Evolutionary conservation across 1,140 invertebrate genomes (phyloP).

Genomic region (Drosophila elegans): DNA sequence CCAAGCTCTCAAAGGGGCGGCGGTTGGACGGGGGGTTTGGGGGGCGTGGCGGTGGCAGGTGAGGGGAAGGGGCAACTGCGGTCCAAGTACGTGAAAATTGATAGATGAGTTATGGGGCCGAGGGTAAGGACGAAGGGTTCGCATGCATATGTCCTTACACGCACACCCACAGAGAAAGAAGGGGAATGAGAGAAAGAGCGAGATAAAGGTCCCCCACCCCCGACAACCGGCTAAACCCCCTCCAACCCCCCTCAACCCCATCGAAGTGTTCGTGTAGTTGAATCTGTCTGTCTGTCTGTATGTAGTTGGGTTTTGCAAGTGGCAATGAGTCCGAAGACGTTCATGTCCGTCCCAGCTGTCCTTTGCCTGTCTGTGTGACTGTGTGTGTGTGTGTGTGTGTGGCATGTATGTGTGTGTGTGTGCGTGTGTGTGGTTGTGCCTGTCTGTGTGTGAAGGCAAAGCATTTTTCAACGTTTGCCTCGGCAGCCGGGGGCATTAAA

Average conservation of each 20-base stretch:
- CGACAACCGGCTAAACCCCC: not conserved
- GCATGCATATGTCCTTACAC: conserved; percentile 75
- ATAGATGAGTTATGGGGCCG: conserved; percentile 83
- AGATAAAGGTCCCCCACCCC: conserved; percentile 19
- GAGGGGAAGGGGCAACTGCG: conserved; percentile 48
- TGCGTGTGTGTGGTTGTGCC: not conserved
- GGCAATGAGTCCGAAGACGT: conserved; percentile 83
- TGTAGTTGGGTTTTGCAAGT: conserved; percentile 75
- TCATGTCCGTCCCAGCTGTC: conserved; percentile 60
- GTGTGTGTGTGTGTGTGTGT: conserved; percentile 21
- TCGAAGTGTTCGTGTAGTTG: conserved; percentile 31
- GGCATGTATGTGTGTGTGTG: conserved; percentile 24
- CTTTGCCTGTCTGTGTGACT: conserved; percentile 31
- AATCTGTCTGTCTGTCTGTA: conserved; percentile 30
- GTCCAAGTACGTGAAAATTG: conserved; percentile 84
- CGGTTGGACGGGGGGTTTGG: not conserved
- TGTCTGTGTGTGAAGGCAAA: conserved; percentile 46
- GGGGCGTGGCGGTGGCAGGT: conserved; percentile 4
- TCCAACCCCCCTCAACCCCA: too few species aligned
- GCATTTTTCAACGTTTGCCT: conserved; percentile 79
- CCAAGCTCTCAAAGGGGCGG: conserved; percentile 5
- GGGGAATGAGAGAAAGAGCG: conserved; percentile 16
- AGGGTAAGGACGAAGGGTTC: conserved; percentile 51
- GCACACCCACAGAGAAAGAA: conserved; percentile 40
- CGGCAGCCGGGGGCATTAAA: conserved; percentile 77